Percentiles rank a stretch among this genome's conserved stretches.
These are phyloP conservation scores for Luffia ferchaultella DNA, from an alignment of 2,888 invertebrate genomes.

Conservation along the genomic window DNA sequence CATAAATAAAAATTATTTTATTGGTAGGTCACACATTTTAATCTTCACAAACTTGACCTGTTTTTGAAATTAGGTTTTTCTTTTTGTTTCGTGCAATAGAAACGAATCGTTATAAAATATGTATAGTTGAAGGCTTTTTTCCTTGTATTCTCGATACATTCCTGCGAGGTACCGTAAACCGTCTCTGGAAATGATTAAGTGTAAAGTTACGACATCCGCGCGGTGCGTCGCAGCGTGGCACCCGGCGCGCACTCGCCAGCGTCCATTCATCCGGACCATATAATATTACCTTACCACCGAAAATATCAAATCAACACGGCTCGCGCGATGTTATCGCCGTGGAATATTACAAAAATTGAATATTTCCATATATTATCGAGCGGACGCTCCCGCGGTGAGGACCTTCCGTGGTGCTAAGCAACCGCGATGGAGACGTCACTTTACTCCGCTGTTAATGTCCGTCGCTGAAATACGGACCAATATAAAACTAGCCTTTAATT, in stretches of 20 bases:
- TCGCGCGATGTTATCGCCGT: conserved; percentile 51
- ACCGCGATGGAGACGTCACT: conserved; percentile 53
- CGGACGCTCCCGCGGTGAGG: conserved; percentile 39
- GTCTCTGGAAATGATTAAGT: conserved; percentile 60
- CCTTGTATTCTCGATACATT: conserved; percentile 19
- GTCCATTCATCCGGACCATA: conserved; percentile 48
- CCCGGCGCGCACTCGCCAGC: conserved; percentile 43
- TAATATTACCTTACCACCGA: conserved; percentile 61
- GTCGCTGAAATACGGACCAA: neutral
- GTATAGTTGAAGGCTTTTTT: neutral
- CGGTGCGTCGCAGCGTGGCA: conserved; percentile 35
- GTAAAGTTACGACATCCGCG: conserved; percentile 55
- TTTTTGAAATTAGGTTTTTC: too few relatives aligned
- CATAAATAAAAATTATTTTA: too few relatives aligned
- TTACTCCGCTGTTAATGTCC: conserved; percentile 57
- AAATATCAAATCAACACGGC: conserved; percentile 59
- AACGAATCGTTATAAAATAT: too few relatives aligned
- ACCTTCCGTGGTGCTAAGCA: conserved; percentile 8
- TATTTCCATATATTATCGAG: conserved; percentile 51
- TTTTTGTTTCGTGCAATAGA: too few relatives aligned
- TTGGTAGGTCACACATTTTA: too few relatives aligned
- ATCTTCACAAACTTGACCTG: too few relatives aligned
- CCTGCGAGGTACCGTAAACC: conserved; percentile 39
- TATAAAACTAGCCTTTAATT: neutral
- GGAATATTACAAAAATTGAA: conserved; percentile 63